A percentile compares a stretch with the other conserved stretches of the same genome.
Evolutionary conservation across 1,140 invertebrate genomes (phyloP).

Genomic region (Drosophila truncata): DNA sequence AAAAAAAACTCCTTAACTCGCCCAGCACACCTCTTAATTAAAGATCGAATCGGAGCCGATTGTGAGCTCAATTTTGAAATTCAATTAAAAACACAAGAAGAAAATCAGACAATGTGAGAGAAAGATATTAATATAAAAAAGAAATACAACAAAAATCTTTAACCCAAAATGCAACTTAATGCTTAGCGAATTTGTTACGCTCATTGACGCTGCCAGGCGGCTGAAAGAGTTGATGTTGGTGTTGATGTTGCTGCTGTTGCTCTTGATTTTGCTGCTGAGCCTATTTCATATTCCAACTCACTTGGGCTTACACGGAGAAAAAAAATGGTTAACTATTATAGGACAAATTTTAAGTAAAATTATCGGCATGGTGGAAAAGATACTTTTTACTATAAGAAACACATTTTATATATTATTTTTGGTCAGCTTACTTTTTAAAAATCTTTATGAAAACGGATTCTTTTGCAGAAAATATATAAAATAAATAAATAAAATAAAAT

Average conservation of each 20-base stretch:
- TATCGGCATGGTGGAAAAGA: not conserved
- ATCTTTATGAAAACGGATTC: no score
- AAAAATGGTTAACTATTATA: not conserved
- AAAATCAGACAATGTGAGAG: slow-evolving; percentile 38
- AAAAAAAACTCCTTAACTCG: slow-evolving; percentile 5
- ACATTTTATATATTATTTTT: no score
- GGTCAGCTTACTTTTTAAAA: not conserved
- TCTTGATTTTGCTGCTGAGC: slow-evolving; percentile 46
- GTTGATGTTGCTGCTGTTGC: slow-evolving; percentile 19
- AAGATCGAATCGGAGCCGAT: slow-evolving; percentile 50
- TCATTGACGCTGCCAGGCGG: slow-evolving; percentile 54
- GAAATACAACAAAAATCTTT: slow-evolving; percentile 44
- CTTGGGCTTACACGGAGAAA: slow-evolving; percentile 21
- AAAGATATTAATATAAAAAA: slow-evolving; percentile 24
- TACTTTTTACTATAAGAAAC: no score
- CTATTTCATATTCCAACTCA: slow-evolving; percentile 39
- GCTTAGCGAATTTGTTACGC: slow-evolving; percentile 70
- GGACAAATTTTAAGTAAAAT: not conserved
- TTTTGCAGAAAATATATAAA: no score
- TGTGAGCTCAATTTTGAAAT: slow-evolving; percentile 47
- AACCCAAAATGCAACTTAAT: slow-evolving; percentile 74
- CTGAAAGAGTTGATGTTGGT: slow-evolving; percentile 26
- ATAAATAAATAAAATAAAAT: no score
- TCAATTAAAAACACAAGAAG: slow-evolving; percentile 56
- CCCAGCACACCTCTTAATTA: slow-evolving; percentile 48